These are phyloP conservation scores for Butorides virescens DNA, from an alignment of 2,113 vertebrate species.

Conservation along the genomic window DNA sequence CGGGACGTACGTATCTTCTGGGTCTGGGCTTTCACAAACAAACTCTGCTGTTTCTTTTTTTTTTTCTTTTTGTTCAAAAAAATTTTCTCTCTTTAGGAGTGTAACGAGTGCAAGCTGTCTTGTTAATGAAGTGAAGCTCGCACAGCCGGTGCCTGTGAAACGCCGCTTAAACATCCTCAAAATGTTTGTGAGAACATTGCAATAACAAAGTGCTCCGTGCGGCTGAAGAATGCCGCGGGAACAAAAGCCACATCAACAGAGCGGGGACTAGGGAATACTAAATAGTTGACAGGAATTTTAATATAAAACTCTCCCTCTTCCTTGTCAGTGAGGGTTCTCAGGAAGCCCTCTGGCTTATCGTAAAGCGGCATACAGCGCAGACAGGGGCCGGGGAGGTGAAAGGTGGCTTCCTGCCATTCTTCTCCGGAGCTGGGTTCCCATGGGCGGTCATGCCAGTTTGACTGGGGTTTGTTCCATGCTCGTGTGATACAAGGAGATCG, in stretches of 20 bases:
- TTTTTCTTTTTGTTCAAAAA: not conserved
- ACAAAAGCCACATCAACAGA: slow-evolving; percentile 74
- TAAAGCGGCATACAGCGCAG: slow-evolving; percentile 81
- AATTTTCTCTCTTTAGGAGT: not conserved
- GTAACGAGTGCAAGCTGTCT: rapidly evolving
- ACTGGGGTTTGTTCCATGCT: slow-evolving; percentile 77
- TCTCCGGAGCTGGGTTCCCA: slow-evolving; percentile 90
- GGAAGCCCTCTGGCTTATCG: slow-evolving; percentile 91
- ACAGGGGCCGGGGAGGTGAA: slow-evolving; percentile 81
- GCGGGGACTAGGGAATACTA: slow-evolving; percentile 70
- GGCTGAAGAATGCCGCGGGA: slow-evolving; percentile 67
- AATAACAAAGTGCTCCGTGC: slow-evolving; percentile 68
- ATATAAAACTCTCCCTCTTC: slow-evolving; percentile 81
- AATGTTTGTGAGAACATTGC: slow-evolving; percentile 71
- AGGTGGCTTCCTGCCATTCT: slow-evolving; percentile 98
- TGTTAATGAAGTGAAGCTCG: not conserved
- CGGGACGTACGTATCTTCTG: rapidly evolving
- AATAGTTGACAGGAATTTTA: slow-evolving; percentile 78
- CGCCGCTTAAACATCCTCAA: slow-evolving; percentile 11
- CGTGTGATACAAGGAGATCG: not conserved
- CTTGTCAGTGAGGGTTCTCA: slow-evolving; percentile 78
- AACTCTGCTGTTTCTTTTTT: not conserved
- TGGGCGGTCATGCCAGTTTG: slow-evolving; percentile 88
- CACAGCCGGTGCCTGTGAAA: slow-evolving; percentile 35
- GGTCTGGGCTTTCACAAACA: not conserved